These are phyloP conservation scores for Hydrolagus affinis DNA, from an alignment of 2,113 vertebrate genomes.

Conservation along the genomic window DNA sequence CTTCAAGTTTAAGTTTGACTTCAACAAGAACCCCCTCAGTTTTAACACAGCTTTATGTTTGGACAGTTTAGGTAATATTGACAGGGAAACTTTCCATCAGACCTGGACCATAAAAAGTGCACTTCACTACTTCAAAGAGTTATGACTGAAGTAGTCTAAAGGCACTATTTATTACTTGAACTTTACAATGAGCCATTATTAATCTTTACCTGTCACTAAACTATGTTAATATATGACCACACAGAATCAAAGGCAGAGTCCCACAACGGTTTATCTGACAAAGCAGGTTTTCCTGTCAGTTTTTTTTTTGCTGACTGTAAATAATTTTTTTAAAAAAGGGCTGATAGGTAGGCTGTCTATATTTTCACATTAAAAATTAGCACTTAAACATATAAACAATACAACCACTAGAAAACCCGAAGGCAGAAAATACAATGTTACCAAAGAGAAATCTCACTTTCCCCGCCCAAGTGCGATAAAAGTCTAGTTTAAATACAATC, in stretches of 20 bases:
- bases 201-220: slow-evolving; percentile 78
- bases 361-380: slow-evolving; percentile 6
- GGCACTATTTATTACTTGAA: slow-evolving; percentile 71
- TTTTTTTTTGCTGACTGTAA: slow-evolving; percentile 14
- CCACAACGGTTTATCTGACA: slow-evolving; percentile 19
- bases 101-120: slow-evolving; percentile 67
- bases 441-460: background rate
- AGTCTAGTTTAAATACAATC: background rate
- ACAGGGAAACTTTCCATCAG: slow-evolving; percentile 49
- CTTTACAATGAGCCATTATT: slow-evolving; percentile 66
- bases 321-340: slow-evolving; percentile 6
- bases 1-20: slow-evolving; percentile 59
- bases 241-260: slow-evolving; percentile 46
- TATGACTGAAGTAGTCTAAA: slow-evolving; percentile 50
- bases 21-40: slow-evolving; percentile 47
- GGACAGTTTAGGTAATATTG: slow-evolving; percentile 62
- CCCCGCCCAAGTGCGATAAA: background rate
- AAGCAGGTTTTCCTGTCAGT: slow-evolving; percentile 5
- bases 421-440: background rate
- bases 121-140: slow-evolving; percentile 71
- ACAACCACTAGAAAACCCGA: slow-evolving; percentile 23
- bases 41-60: slow-evolving; percentile 71
- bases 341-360: background rate
- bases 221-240: slow-evolving; percentile 74
- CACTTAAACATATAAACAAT: background rate